Evolutionary conservation across 1,140 invertebrate species (phyloP).

Genomic region (Druon quercuslanigerum): DNA sequence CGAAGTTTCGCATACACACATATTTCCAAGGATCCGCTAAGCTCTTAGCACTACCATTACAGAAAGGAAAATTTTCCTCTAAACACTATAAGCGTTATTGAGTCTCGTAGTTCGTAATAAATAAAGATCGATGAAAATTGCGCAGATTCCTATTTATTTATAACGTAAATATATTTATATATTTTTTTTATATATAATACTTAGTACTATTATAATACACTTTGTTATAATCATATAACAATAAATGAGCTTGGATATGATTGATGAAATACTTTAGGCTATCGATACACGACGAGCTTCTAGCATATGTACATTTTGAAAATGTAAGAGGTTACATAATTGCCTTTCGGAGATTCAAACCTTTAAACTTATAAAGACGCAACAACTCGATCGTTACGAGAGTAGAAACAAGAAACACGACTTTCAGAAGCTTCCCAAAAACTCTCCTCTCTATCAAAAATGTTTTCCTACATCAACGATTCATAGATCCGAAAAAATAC

Average conservation of each 20-base stretch:
- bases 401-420: conserved; percentile 32
- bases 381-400: conserved; percentile 34
- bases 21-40: background rate
- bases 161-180: conserved; percentile 29
- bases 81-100: conserved; percentile 3
- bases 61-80: background rate
- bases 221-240: conserved; percentile 64
- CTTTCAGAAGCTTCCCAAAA: conserved; percentile 39
- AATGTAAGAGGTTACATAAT: conserved; percentile 52
- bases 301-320: conserved; percentile 65
- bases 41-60: background rate
- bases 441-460: background rate
- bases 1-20: background rate
- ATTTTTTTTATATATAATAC: conserved; percentile 62
- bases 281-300: conserved; percentile 55
- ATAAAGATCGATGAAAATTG: conserved; percentile 8
- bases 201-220: conserved; percentile 61
- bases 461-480: background rate
- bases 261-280: conserved; percentile 66
- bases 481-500: background rate
- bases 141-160: conserved; percentile 5
- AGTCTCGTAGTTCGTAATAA: conserved; percentile 9
- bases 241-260: conserved; percentile 68
- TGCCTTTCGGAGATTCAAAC: conserved; percentile 44
- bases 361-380: conserved; percentile 44